A percentile compares a stretch with the other conserved stretches of the same genome.
Conservation (phyloP, 1,140 invertebrate genomes). For the Drosophila albomicans region DNA sequence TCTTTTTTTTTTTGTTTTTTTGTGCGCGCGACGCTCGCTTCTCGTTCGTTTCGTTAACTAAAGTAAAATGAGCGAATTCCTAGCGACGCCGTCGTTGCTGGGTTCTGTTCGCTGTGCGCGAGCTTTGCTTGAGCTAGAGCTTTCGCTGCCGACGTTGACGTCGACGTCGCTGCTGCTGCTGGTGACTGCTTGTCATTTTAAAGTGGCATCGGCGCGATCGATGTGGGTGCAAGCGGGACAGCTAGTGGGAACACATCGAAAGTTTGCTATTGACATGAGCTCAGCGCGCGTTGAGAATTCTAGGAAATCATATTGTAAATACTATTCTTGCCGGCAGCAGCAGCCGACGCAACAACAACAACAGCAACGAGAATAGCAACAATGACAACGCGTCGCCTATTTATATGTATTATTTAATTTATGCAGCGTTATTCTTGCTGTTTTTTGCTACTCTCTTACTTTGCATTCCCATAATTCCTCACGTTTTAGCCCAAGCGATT, state of each 20-base stretch:
- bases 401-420: conserved; percentile 70
- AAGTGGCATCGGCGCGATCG: conserved; percentile 51
- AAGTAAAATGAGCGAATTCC: conserved; percentile 72
- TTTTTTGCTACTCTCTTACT: background rate
- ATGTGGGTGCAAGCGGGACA: conserved; percentile 29
- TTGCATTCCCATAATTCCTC: conserved; percentile 43
- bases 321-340: conserved; percentile 49
- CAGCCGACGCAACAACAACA: conserved; percentile 14
- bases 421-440: conserved; percentile 50
- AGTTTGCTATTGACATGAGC: conserved; percentile 43
- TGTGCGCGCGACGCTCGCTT: conserved; percentile 64
- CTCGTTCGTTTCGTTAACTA: conserved; percentile 82
- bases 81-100: conserved; percentile 29
- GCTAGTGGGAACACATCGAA: conserved; percentile 23
- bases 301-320: conserved; percentile 73
- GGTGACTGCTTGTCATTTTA: conserved; percentile 49
- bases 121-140: conserved; percentile 40
- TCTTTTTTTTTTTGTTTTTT: conserved; percentile 41
- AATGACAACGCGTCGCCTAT: conserved; percentile 30
- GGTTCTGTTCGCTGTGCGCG: background rate
- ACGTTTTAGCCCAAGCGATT: conserved; percentile 36
- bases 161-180: conserved; percentile 1
- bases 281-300: conserved; percentile 57
- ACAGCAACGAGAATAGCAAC: background rate
- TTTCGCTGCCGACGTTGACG: conserved; percentile 40